Evolutionary conservation across 64 coral and sea anemone species (phyloP), one percentile per base, ranked within the genome.

Genomic region (Stylophora pistillata): DNA sequence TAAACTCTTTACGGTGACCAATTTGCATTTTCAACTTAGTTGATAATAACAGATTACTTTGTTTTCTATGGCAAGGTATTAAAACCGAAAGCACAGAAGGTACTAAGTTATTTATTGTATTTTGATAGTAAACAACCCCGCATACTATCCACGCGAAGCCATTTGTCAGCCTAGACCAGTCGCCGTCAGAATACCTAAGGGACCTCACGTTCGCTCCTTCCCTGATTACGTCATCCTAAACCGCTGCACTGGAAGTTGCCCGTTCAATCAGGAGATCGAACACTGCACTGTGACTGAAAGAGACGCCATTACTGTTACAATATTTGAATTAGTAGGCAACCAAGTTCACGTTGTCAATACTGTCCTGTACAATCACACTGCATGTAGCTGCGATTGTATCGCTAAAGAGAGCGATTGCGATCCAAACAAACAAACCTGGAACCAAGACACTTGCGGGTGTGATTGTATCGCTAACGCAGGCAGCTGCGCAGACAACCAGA

Each of bases 281-380:
- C 86, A 88, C 2, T 93, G 91, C 72, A 21, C 77, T 33, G 85
- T 93, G 18, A 88, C 65, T 0, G 31, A 7, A 15, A 23, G 82
- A 30, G 23, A 74, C 29, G 47, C 74, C 32, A 76, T 88, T 23
- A 58, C 9, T 25, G 76, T 88, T 56, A 55, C 20, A 1, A n/a
- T 88, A 9, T 30, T 47, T 0, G 54, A 88, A 37, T 34, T 78
- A 21, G 64, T 4, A 52, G 9, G 1, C 21, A 1, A 0, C 1
- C 12, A 26, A 33, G 52, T 20, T 56, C 9, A 62, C 23, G 21
- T 81, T 3, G 53, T 37, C 13, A 74, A 10, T 53, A 66, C 63
- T 1, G 81, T 15, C 27, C 54, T 89, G 37, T 89, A 89, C 41
- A 83, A 76, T 27, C 91, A 93, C 69, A 93, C 91, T 0, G 25